Percentiles rank a stretch among this genome's conserved stretches.
These are phyloP conservation scores for Chloroceryle aenea DNA, from an alignment of 2,113 vertebrate species.

Conservation along the genomic window DNA sequence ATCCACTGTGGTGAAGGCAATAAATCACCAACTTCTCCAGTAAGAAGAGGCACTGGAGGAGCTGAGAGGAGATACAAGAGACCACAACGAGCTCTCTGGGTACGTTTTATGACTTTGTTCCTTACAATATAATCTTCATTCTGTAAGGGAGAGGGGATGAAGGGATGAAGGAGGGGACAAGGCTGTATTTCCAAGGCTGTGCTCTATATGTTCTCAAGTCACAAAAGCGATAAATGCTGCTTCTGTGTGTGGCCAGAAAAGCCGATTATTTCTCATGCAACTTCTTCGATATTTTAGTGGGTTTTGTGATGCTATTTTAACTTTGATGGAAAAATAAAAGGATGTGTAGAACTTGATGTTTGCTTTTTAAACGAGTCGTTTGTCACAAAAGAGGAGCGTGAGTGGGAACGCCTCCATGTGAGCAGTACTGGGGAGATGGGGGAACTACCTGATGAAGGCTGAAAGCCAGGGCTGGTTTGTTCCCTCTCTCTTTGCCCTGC, in stretches of 20 bases:
- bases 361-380: fast-evolving
- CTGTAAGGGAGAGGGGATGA: too few relatives aligned
- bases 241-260: neutral
- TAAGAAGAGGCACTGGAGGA: neutral
- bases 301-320: neutral
- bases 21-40: neutral
- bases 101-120: neutral
- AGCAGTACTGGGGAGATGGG: fast-evolving
- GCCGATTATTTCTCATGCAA: neutral
- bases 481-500: neutral
- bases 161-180: fast-evolving
- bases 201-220: fast-evolving
- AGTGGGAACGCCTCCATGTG: neutral
- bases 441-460: neutral
- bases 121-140: neutral
- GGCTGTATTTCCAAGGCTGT: neutral
- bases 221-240: neutral
- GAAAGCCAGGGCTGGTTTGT: neutral
- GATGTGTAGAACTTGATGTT: neutral
- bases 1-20: neutral
- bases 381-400: neutral
- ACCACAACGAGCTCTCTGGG: neutral
- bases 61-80: neutral
- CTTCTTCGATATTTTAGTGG: neutral
- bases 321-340: neutral